A percentile compares a stretch with the other conserved stretches of the same genome.
Evolutionary conservation across 2,888 invertebrate genomes (phyloP).

Genomic region (Agrypnus murinus): DNA sequence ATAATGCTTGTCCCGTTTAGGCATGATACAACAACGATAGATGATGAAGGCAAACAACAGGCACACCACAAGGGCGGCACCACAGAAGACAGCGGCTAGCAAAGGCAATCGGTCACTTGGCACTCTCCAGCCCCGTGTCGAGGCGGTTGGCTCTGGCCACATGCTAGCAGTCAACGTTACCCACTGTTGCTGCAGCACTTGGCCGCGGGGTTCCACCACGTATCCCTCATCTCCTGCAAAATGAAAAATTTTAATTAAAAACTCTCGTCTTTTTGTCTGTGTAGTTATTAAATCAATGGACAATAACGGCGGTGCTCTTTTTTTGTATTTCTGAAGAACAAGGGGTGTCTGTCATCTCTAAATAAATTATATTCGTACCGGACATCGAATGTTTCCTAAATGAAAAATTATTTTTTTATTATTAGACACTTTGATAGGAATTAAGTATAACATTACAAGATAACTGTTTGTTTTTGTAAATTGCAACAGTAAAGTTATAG

Average conservation of each 20-base stretch:
- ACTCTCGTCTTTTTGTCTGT: too few relatives aligned
- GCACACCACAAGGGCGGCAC: conserved; percentile 79
- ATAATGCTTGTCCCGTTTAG: conserved; percentile 80
- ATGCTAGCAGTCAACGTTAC: conserved; percentile 74
- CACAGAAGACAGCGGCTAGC: conserved; percentile 72
- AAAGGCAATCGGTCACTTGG: conserved; percentile 71
- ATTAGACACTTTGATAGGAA: too few relatives aligned
- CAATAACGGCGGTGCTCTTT: too few relatives aligned
- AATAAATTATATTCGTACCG: too few relatives aligned
- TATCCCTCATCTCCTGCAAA: conserved; percentile 67
- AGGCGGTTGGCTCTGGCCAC: conserved; percentile 71
- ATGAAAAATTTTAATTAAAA: conserved; percentile 48
- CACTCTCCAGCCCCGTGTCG: conserved; percentile 69
- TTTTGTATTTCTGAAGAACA: too few relatives aligned
- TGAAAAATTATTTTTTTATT: too few relatives aligned
- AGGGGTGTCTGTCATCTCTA: too few relatives aligned
- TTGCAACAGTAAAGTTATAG: too few relatives aligned
- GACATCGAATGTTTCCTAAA: too few relatives aligned
- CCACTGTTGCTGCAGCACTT: conserved; percentile 72
- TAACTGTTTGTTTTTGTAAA: too few relatives aligned
- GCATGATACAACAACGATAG: conserved; percentile 82
- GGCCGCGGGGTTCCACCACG: conserved; percentile 60
- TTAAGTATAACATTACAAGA: too few relatives aligned
- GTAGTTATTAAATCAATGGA: too few relatives aligned
- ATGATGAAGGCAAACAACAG: conserved; percentile 78